Evolutionary conservation across 2,797 vertebrate species (phyloP).

Genomic region (Crax fasciolata): DNA sequence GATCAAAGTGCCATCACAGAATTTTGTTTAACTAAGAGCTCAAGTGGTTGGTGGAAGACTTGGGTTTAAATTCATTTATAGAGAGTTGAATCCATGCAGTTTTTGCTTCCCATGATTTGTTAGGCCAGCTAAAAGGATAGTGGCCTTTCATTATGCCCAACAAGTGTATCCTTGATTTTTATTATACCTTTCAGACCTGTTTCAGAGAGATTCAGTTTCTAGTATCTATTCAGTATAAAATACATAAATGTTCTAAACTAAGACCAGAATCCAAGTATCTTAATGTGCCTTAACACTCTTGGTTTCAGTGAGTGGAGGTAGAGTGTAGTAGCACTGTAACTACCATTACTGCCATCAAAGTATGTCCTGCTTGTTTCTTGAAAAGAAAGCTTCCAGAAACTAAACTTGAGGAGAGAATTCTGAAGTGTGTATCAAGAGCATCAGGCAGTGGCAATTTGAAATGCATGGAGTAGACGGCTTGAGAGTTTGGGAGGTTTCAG

Average conservation of each 20-base stretch:
- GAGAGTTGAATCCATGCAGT: neutral
- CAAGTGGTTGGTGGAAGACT: neutral
- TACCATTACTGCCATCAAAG: neutral
- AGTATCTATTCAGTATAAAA: neutral
- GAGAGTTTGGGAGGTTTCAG: neutral
- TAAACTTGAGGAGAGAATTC: neutral
- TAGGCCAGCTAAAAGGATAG: neutral
- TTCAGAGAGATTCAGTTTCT: neutral
- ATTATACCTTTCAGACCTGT: neutral
- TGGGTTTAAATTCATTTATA: neutral
- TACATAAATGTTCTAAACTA: neutral
- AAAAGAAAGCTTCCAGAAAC: neutral
- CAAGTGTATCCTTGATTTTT: neutral
- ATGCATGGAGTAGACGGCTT: neutral
- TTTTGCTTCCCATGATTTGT: neutral
- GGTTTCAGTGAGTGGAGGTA: neutral
- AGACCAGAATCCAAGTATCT: neutral
- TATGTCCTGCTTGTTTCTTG: fast-evolving
- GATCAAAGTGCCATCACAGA: neutral
- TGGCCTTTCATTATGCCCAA: neutral
- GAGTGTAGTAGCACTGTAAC: fast-evolving
- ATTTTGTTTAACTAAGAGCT: neutral
- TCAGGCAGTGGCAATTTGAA: neutral
- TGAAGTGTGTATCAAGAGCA: neutral
- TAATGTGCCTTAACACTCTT: neutral